Percentiles rank a stretch among this genome's conserved stretches.
These are phyloP conservation scores for Ceratothoa steindachneri DNA, from an alignment of 2,888 invertebrate genomes.

Conservation along the genomic window DNA sequence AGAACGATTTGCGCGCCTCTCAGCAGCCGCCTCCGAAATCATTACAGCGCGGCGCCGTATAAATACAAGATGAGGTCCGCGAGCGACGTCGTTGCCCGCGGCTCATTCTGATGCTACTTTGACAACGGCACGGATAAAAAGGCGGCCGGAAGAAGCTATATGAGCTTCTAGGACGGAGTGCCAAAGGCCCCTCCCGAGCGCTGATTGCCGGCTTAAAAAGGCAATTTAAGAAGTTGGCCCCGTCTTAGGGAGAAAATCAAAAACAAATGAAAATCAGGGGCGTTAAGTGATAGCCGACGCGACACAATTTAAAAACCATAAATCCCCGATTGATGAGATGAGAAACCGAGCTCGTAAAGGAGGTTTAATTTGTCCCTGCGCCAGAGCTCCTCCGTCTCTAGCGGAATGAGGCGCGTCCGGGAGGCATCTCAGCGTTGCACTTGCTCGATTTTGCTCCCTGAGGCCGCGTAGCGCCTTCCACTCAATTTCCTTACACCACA, in stretches of 20 bases:
- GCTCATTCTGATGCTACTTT: neutral
- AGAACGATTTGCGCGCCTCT: neutral
- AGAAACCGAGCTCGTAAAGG: neutral
- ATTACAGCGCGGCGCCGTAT: neutral
- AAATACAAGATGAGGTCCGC: neutral
- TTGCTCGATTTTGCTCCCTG: too few species aligned
- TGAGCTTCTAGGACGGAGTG: neutral
- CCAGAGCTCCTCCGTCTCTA: too few species aligned
- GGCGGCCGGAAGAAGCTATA: neutral
- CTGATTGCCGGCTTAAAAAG: neutral
- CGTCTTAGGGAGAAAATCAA: neutral
- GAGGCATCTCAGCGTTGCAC: too few species aligned
- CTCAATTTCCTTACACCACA: too few species aligned
- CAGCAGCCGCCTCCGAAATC: neutral
- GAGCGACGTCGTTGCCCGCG: neutral
- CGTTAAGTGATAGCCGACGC: neutral
- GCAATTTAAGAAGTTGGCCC: neutral
- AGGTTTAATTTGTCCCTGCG: neutral
- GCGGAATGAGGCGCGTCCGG: too few species aligned
- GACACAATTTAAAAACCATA: neutral
- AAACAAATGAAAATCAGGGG: neutral
- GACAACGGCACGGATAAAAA: neutral
- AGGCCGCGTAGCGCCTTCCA: too few species aligned
- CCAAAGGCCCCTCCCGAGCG: neutral
- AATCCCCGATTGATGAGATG: neutral